A percentile compares a stretch with the other conserved stretches of the same genome.
Evolutionary conservation across 2,888 invertebrate genomes (phyloP).

Genomic region (Melieria picta): DNA sequence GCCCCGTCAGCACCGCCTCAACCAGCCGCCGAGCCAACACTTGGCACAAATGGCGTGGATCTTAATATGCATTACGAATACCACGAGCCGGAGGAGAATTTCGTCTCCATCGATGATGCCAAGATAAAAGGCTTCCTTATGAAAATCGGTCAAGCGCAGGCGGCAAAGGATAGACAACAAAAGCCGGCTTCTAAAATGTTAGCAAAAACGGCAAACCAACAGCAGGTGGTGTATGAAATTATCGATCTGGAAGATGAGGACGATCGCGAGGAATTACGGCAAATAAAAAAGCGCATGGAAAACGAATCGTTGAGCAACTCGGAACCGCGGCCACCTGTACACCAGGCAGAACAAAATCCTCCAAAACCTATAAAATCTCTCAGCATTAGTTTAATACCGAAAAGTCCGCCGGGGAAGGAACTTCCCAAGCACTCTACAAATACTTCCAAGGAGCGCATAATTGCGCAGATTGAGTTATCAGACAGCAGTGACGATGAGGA

Average conservation of each 20-base stretch:
- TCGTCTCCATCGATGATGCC: conserved; percentile 63
- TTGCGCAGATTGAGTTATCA: conserved; percentile 55
- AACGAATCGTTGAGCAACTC: neutral
- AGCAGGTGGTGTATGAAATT: conserved; percentile 48
- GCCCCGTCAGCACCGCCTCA: conserved; percentile 11
- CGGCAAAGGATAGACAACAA: conserved; percentile 36
- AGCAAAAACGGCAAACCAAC: conserved; percentile 31
- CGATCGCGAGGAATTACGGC: conserved; percentile 34
- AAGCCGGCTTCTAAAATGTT: neutral
- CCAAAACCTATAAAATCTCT: conserved; percentile 44
- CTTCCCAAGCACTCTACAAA: conserved; percentile 2
- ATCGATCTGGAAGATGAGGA: conserved; percentile 59
- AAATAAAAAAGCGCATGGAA: conserved; percentile 32
- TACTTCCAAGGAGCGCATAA: conserved; percentile 46
- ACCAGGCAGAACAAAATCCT: neutral
- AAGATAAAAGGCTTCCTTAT: conserved; percentile 60
- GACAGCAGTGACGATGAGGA: conserved; percentile 51
- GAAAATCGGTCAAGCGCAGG: conserved; percentile 52
- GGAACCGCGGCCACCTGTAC: neutral
- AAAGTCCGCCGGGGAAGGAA: conserved; percentile 21
- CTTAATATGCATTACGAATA: conserved; percentile 49
- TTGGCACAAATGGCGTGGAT: conserved; percentile 7
- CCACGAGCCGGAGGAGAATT: conserved; percentile 62
- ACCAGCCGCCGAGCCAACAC: conserved; percentile 15
- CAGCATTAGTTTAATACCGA: conserved; percentile 55